Conservation (phyloP, 2,113 vertebrate genomes). For the Rhinichthys klamathensis region DNA sequence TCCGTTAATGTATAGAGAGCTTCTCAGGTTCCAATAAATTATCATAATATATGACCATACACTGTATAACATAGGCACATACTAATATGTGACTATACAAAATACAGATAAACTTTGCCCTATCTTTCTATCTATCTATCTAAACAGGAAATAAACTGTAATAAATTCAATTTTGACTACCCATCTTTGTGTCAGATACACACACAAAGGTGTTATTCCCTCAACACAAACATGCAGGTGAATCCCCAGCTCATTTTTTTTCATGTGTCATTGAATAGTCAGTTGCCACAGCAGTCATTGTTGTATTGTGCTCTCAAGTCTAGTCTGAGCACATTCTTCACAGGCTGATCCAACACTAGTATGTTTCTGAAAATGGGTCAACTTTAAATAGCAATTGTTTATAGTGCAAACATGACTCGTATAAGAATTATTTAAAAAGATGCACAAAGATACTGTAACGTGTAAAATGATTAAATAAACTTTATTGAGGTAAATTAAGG, state of each 20-base stretch:
- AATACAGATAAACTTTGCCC: too few species aligned
- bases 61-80: not conserved
- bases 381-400: not conserved
- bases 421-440: not conserved
- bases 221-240: not conserved
- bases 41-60: not conserved
- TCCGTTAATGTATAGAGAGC: not conserved
- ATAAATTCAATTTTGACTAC: not conserved
- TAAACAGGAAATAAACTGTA: not conserved
- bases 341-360: not conserved
- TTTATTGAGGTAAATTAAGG: constrained; percentile 10
- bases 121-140: not conserved
- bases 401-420: not conserved
- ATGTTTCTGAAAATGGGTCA: not conserved
- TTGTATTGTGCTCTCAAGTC: not conserved
- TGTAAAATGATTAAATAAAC: not conserved
- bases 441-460: not conserved
- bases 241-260: not conserved
- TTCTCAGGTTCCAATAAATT: not conserved
- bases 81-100: not conserved
- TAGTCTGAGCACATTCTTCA: constrained; percentile 38
- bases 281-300: not conserved
- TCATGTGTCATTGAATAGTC: not conserved
- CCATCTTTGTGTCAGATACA: constrained; percentile 11
- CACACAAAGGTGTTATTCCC: not conserved